Conservation (phyloP, 1,140 invertebrate species). For the Lycorma delicatula region DNA sequence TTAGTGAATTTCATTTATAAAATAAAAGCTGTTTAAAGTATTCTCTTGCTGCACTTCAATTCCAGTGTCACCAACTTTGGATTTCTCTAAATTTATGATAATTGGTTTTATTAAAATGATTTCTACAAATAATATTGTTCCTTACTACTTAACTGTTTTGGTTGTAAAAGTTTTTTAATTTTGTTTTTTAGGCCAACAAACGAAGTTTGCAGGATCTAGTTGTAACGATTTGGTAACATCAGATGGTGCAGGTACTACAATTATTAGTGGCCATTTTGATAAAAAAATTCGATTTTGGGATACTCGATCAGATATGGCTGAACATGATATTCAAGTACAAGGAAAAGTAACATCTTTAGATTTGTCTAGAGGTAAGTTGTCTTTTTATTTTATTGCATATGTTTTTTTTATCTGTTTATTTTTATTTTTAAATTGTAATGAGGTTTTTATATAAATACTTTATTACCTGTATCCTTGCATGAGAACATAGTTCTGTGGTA, state of each 20-base stretch:
- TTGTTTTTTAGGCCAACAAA: conserved; percentile 66
- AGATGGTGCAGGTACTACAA: conserved; percentile 77
- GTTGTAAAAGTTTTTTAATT: no score
- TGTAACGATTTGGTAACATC: conserved; percentile 92
- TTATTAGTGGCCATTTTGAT: conserved; percentile 97
- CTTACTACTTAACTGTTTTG: no score
- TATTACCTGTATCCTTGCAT: not conserved
- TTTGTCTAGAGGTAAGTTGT: conserved; percentile 79
- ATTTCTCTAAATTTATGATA: no score
- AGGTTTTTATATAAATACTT: not conserved
- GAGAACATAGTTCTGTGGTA: no score
- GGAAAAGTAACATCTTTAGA: conserved; percentile 94
- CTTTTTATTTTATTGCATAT: conserved; percentile 17
- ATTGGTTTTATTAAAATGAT: no score
- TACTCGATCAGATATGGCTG: conserved; percentile 65
- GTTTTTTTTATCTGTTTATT: no score
- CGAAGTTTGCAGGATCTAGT: conserved; percentile 93
- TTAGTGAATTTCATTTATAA: no score
- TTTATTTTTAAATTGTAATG: not conserved
- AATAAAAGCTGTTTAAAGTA: no score
- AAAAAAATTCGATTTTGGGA: conserved; percentile 97
- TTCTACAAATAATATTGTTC: no score
- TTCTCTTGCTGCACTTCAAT: no score
- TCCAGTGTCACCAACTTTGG: no score
- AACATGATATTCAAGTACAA: conserved; percentile 77